phyloP scores from a whole-genome alignment of 2,888 invertebrate species.

The Mythimna loreyi region DNA sequence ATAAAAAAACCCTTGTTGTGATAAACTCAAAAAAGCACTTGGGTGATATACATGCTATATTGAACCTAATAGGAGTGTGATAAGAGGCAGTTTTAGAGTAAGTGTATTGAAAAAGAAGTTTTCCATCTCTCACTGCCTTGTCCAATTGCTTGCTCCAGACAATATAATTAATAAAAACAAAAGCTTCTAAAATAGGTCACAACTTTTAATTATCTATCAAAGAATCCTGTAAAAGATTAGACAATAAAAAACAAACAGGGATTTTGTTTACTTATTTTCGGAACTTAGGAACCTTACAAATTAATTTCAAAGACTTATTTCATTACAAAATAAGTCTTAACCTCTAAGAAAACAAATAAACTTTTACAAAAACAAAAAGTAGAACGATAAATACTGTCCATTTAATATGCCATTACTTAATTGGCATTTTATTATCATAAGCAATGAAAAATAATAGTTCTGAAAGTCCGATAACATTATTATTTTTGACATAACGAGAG shows the following conservation, averaged over 20 bases:
- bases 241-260: not conserved
- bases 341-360: not conserved
- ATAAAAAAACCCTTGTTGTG: no score
- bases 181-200: not conserved
- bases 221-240: not conserved
- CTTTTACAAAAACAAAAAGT: not conserved
- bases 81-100: no score
- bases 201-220: slow-evolving; percentile 15
- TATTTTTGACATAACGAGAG: slow-evolving; percentile 62
- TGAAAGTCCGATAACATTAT: slow-evolving; percentile 46
- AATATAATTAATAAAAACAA: slow-evolving; percentile 4
- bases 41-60: no score
- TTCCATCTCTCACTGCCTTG: not conserved
- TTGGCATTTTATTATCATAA: slow-evolving; percentile 20
- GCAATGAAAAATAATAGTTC: slow-evolving; percentile 37
- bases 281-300: not conserved
- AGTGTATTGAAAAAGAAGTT: no score
- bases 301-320: not conserved
- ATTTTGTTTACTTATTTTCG: slow-evolving; percentile 3
- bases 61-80: no score
- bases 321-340: not conserved
- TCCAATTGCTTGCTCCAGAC: not conserved
- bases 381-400: not conserved
- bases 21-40: no score
- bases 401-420: slow-evolving; percentile 4